These are phyloP conservation scores for Tribolium freemani DNA, from an alignment of 2,888 invertebrate species.

Conservation along the genomic window DNA sequence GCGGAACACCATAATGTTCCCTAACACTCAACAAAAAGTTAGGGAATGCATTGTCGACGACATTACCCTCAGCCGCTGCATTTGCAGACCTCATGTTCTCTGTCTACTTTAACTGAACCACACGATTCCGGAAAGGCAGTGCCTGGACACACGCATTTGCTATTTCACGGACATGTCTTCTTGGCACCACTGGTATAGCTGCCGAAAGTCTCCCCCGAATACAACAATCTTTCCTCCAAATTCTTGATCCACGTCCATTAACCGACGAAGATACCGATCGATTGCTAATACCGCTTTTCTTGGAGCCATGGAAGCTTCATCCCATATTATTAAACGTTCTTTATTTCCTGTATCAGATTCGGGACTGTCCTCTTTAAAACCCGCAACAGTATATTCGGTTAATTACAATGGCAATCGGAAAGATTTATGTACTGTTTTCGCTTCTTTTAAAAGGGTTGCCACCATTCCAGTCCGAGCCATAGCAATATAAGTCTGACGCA, in stretches of 20 bases:
- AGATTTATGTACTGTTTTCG: too few relatives aligned
- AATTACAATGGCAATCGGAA: too few relatives aligned
- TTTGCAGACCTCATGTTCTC: conserved; percentile 36
- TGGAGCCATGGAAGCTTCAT: conserved; percentile 43
- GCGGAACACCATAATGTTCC: conserved; percentile 4
- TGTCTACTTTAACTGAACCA: conserved; percentile 25
- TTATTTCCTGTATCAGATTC: not conserved
- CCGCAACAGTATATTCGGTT: too few relatives aligned
- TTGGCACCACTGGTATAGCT: conserved; percentile 44
- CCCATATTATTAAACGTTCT: conserved; percentile 40
- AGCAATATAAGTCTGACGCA: too few relatives aligned
- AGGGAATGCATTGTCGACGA: not conserved
- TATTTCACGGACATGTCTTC: conserved; percentile 25
- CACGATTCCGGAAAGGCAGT: conserved; percentile 37
- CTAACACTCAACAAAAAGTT: conserved; percentile 30
- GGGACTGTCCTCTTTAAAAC: conserved; percentile 10
- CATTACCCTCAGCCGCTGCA: not conserved
- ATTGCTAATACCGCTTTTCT: conserved; percentile 25
- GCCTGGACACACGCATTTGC: conserved; percentile 35
- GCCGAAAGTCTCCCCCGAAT: conserved; percentile 49
- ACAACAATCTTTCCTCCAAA: conserved; percentile 45
- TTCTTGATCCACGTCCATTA: not conserved
- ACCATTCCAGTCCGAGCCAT: too few relatives aligned
- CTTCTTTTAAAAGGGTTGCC: too few relatives aligned
- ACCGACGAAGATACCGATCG: conserved; percentile 22